A percentile compares a stretch with the other conserved stretches of the same genome.
phyloP scores from a whole-genome alignment of 2,888 invertebrate species.

The Nemotelus pantherinus region DNA sequence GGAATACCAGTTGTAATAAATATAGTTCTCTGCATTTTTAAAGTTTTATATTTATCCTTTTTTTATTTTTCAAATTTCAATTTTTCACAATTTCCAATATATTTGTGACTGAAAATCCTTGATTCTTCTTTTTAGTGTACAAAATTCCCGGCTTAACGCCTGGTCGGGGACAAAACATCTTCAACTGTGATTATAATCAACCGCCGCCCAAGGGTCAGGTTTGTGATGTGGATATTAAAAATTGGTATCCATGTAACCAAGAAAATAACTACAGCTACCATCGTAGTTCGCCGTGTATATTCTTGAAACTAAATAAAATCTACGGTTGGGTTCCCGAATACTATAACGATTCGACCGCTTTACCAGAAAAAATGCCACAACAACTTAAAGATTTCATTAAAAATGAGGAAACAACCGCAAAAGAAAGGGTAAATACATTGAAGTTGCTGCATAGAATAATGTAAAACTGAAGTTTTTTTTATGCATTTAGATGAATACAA shows the following conservation, averaged over 20 bases:
- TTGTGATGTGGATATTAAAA: conserved; percentile 86
- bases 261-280: conserved; percentile 90
- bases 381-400: conserved; percentile 76
- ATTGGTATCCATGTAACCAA: conserved; percentile 82
- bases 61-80: too few relatives aligned
- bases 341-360: conserved; percentile 75
- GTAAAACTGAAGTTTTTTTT: background rate
- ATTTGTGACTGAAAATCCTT: too few relatives aligned
- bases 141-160: conserved; percentile 77
- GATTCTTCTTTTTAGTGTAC: conserved; percentile 69
- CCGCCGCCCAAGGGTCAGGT: conserved; percentile 79
- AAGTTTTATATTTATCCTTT: too few relatives aligned
- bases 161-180: conserved; percentile 79
- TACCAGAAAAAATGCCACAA: conserved; percentile 80
- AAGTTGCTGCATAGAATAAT: conserved; percentile 2
- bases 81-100: too few relatives aligned
- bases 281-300: conserved; percentile 91
- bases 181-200: conserved; percentile 78
- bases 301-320: conserved; percentile 95
- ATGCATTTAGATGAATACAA: conserved; percentile 73
- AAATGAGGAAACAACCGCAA: conserved; percentile 64
- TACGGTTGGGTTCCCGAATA: conserved; percentile 88
- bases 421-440: conserved; percentile 58
- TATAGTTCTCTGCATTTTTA: too few relatives aligned
- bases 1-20: too few relatives aligned